Conservation (phyloP, 2,113 vertebrate species). For the Tautogolabrus adspersus region DNA sequence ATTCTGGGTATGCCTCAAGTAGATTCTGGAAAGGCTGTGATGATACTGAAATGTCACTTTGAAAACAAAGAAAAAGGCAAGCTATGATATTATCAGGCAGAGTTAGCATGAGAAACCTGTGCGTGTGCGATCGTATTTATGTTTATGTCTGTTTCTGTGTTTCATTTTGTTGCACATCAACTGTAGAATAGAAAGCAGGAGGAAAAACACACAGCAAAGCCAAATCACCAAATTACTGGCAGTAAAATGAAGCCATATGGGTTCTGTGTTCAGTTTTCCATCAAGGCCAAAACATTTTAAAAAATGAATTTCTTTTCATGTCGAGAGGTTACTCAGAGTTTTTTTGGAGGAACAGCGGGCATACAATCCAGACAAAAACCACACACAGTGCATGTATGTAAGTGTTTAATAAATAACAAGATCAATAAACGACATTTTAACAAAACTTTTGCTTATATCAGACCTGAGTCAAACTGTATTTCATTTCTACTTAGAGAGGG, state of each 20-base stretch:
- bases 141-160: neutral
- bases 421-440: constrained; percentile 68
- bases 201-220: constrained; percentile 46
- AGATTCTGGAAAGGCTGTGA: constrained; percentile 4
- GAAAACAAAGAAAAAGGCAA: constrained; percentile 29
- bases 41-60: constrained; percentile 31
- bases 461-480: constrained; percentile 69
- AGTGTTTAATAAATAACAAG: constrained; percentile 86
- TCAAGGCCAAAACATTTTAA: neutral
- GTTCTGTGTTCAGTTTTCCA: constrained; percentile 17
- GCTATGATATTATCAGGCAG: constrained; percentile 26
- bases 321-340: neutral
- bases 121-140: neutral
- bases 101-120: constrained; percentile 11
- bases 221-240: constrained; percentile 36
- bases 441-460: constrained; percentile 63
- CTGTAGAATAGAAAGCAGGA: constrained; percentile 27
- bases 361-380: constrained; percentile 14
- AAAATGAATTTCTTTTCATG: neutral
- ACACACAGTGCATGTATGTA: constrained; percentile 58
- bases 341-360: constrained; percentile 13
- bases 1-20: neutral
- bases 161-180: constrained; percentile 14
- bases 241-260: constrained; percentile 46
- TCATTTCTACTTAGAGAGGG: constrained; percentile 3